phyloP scores from a whole-genome alignment of 1,140 invertebrate species.

The Trichomalopsis sarcophagae region DNA sequence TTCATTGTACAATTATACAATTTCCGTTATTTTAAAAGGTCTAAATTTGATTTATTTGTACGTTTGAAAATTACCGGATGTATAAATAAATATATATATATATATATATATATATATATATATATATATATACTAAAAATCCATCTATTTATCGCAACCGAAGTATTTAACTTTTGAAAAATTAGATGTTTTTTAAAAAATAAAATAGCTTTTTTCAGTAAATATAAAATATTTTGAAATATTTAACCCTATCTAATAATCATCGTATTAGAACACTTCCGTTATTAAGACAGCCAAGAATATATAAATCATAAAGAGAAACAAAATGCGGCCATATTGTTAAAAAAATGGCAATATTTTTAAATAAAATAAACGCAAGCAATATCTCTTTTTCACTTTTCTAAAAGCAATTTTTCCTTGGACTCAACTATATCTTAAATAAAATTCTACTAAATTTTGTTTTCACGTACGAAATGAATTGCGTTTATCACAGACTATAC shows the following conservation, averaged over 20 bases:
- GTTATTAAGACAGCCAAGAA: neutral
- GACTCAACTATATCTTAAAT: slow-evolving; percentile 13
- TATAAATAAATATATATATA: neutral
- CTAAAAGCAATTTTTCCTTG: slow-evolving; percentile 21
- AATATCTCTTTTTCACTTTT: neutral
- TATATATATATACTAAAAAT: neutral
- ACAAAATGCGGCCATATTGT: neutral
- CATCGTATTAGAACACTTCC: no score
- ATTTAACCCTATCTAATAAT: neutral
- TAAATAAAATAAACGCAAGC: neutral
- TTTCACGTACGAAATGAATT: slow-evolving; percentile 46
- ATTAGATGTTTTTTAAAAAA: no score
- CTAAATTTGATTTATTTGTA: neutral
- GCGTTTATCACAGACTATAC: slow-evolving; percentile 48
- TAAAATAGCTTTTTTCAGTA: neutral
- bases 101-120: no score
- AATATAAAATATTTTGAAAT: neutral
- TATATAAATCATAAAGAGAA: neutral
- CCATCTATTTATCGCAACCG: neutral
- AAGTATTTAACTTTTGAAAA: no score
- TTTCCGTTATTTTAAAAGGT: neutral
- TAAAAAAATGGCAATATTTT: neutral
- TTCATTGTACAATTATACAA: neutral
- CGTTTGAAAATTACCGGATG: neutral
- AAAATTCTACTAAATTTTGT: slow-evolving; percentile 28